Conservation (phyloP, 64 coral and sea anemone genomes). For the Porites lutea region DNA sequence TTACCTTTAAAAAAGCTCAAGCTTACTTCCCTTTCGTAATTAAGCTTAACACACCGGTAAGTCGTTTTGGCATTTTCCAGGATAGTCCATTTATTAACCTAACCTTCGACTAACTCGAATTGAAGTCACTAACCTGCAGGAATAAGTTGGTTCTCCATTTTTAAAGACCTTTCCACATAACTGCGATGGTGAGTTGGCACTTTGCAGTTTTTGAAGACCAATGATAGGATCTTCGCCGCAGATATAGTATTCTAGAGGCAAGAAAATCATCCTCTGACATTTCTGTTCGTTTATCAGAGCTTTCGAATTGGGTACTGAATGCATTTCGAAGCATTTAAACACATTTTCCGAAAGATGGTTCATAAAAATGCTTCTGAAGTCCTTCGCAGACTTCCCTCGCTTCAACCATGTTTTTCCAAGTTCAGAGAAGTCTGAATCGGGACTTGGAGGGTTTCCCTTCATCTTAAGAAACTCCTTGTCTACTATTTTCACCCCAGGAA, state of each 20-base stretch:
- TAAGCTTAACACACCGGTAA: no score
- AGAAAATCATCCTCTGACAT: slow-evolving; percentile 70
- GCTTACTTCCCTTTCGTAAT: no score
- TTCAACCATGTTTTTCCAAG: slow-evolving; percentile 46
- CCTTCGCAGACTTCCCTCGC: neutral
- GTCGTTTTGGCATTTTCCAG: neutral
- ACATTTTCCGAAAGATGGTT: slow-evolving; percentile 75
- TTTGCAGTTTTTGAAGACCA: slow-evolving; percentile 79
- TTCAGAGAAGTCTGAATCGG: neutral
- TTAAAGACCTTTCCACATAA: slow-evolving; percentile 93
- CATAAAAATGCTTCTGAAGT: slow-evolving; percentile 68
- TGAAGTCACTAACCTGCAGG: slow-evolving; percentile 77
- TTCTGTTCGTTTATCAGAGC: slow-evolving; percentile 59
- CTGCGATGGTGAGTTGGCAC: slow-evolving; percentile 80
- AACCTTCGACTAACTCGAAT: neutral
- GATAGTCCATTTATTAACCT: neutral
- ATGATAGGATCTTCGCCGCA: slow-evolving; percentile 78
- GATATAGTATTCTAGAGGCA: slow-evolving; percentile 86
- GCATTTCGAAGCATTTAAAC: slow-evolving; percentile 71
- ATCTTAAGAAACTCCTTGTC: slow-evolving; percentile 4
- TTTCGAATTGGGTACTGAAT: slow-evolving; percentile 66
- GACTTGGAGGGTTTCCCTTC: slow-evolving; percentile 6
- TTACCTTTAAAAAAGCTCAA: no score
- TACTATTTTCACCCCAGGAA: neutral
- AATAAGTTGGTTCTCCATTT: slow-evolving; percentile 94